Evolutionary conservation across 2,888 invertebrate species (phyloP).

Genomic region (Nephrocerus scutellatus): DNA sequence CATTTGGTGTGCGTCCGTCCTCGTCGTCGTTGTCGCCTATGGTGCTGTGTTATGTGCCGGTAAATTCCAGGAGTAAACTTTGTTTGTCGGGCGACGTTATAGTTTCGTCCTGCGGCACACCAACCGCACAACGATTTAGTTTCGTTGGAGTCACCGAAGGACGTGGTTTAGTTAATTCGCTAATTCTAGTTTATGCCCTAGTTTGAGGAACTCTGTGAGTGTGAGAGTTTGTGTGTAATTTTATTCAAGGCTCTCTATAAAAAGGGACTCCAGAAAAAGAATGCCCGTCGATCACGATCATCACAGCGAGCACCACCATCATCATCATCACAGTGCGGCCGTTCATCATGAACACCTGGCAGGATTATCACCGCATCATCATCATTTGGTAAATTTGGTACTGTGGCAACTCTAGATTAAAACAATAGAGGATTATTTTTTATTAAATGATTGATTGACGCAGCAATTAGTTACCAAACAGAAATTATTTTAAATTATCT

Average conservation of each 20-base stretch:
- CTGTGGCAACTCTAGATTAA: not conserved
- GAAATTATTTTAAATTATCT: too few species aligned
- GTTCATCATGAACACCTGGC: constrained; percentile 28
- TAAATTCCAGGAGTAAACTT: constrained; percentile 40
- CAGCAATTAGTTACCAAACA: too few species aligned
- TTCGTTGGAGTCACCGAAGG: constrained; percentile 13
- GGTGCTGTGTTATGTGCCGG: constrained; percentile 36
- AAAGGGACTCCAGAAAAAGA: constrained; percentile 8
- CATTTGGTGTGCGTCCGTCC: too few species aligned
- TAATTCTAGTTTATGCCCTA: not conserved
- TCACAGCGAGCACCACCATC: constrained; percentile 30
- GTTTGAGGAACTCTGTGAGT: not conserved
- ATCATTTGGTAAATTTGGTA: constrained; percentile 35
- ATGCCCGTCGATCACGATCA: constrained; percentile 37
- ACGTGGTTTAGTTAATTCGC: not conserved
- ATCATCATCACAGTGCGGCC: constrained; percentile 36
- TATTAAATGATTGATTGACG: too few species aligned
- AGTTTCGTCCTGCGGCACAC: not conserved
- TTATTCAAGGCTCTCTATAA: constrained; percentile 10
- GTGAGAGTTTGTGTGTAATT: constrained; percentile 6
- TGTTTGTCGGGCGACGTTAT: too few species aligned
- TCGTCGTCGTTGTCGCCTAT: too few species aligned
- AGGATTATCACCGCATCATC: constrained; percentile 42
- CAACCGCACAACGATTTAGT: constrained; percentile 21
- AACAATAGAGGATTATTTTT: not conserved